These are phyloP conservation scores for Grammomys dolichurus DNA, from an alignment of 2,113 vertebrate genomes.

Conservation along the genomic window DNA sequence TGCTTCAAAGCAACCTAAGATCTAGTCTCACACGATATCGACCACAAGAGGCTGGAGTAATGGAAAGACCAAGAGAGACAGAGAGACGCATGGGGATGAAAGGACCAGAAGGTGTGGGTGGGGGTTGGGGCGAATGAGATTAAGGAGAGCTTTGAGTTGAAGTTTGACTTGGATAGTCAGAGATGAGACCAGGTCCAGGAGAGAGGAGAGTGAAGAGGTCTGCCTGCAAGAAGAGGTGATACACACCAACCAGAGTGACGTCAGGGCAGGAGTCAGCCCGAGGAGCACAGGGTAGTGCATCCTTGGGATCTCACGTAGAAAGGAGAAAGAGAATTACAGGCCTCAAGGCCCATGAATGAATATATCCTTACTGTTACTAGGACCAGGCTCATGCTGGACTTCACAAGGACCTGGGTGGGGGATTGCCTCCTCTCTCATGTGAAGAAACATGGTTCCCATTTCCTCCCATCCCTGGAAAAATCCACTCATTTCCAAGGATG, in stretches of 20 bases:
- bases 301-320: not conserved
- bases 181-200: not conserved
- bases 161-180: not conserved
- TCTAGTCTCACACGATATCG: not conserved
- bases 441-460: not conserved
- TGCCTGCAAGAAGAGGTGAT: not conserved
- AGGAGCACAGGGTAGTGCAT: not conserved
- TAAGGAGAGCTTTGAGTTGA: not conserved
- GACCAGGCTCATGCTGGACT: not conserved
- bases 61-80: not conserved
- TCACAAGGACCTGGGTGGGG: not conserved
- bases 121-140: not conserved
- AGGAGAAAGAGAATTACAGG: not conserved
- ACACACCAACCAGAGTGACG: accelerated
- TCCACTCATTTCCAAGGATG: not conserved
- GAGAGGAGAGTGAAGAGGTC: not conserved
- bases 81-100: not conserved
- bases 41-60: not conserved
- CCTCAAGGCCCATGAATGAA: not conserved
- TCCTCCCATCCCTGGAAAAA: not conserved
- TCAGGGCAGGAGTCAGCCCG: not conserved
- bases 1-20: not conserved
- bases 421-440: not conserved
- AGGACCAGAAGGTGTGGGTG: too few species aligned
- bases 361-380: not conserved